Percentiles rank a stretch among this genome's conserved stretches.
Evolutionary conservation across 2,113 vertebrate genomes (phyloP).

Genomic region (Galemys pyrenaicus): DNA sequence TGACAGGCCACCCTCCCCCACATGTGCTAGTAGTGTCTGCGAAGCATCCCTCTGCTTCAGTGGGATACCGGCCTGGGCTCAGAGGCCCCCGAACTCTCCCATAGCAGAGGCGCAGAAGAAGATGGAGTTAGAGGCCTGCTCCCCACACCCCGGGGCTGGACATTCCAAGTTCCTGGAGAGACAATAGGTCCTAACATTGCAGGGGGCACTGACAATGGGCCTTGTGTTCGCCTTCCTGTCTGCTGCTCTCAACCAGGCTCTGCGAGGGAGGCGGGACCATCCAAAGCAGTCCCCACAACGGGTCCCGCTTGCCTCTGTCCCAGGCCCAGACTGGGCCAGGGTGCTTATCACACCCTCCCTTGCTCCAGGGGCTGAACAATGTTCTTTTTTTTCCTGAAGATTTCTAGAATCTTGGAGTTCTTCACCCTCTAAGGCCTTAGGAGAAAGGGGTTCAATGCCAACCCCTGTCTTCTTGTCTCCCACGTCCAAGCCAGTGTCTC

Average conservation of each 20-base stretch:
- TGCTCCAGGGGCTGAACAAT: not conserved
- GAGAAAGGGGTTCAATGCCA: not conserved
- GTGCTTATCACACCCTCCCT: not conserved
- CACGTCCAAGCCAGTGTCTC: not conserved
- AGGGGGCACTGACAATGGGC: constrained; percentile 34
- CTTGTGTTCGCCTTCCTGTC: constrained; percentile 59
- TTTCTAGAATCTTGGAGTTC: constrained; percentile 49
- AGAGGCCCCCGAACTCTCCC: not conserved
- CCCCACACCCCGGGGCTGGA: not conserved
- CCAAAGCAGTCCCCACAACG: not conserved
- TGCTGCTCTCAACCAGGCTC: not conserved
- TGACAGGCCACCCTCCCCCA: rapidly evolving
- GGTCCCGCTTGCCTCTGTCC: not conserved
- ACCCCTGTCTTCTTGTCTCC: not conserved
- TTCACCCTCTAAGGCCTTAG: not conserved
- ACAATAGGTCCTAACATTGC: constrained; percentile 64
- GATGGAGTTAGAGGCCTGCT: not conserved
- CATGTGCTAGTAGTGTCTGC: too few species aligned
- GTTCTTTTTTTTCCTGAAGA: not conserved
- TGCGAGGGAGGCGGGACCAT: not conserved
- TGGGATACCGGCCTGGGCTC: not conserved
- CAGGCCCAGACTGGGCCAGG: not conserved
- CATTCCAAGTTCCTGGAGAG: constrained; percentile 66
- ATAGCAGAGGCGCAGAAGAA: not conserved
- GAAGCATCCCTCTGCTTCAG: not conserved